phyloP scores from a whole-genome alignment of 1,140 invertebrate species.

The Papilio aristodemus region DNA sequence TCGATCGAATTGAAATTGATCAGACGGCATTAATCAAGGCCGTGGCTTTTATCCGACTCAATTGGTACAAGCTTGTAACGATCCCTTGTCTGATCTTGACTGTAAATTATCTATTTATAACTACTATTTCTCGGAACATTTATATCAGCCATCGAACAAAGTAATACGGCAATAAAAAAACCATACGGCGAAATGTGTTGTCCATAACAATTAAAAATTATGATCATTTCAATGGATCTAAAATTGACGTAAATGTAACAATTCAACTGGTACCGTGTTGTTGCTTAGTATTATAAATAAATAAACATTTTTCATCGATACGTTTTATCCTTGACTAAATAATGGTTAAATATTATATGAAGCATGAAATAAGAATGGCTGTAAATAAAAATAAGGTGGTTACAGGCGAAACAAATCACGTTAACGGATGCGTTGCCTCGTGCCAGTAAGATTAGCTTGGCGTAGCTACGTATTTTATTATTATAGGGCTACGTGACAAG shows the following conservation, averaged over 20 bases:
- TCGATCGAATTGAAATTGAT: constrained; percentile 3
- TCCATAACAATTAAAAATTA: too few species aligned
- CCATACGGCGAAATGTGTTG: too few species aligned
- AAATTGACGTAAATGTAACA: too few species aligned
- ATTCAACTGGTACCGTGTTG: too few species aligned
- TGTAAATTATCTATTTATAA: constrained; percentile 21
- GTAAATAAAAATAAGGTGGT: constrained; percentile 14
- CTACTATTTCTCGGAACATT: neutral
- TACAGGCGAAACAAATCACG: constrained; percentile 3
- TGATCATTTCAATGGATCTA: too few species aligned
- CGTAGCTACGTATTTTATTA: neutral
- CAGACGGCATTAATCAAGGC: neutral
- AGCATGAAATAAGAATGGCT: constrained; percentile 12
- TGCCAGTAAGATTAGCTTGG: constrained; percentile 11
- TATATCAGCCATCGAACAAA: neutral
- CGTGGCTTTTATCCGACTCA: neutral
- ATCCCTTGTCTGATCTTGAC: neutral
- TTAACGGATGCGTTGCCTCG: constrained; percentile 17
- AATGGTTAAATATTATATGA: neutral
- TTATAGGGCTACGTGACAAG: neutral
- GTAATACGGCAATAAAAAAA: neutral
- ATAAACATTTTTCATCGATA: neutral
- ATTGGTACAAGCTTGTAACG: neutral
- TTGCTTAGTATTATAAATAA: too few species aligned
- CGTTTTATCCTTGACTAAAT: neutral